Evolutionary conservation across 2,888 invertebrate genomes (phyloP), one percentile per base, ranked within the genome.

Genomic region (Epinotia bilunana): DNA sequence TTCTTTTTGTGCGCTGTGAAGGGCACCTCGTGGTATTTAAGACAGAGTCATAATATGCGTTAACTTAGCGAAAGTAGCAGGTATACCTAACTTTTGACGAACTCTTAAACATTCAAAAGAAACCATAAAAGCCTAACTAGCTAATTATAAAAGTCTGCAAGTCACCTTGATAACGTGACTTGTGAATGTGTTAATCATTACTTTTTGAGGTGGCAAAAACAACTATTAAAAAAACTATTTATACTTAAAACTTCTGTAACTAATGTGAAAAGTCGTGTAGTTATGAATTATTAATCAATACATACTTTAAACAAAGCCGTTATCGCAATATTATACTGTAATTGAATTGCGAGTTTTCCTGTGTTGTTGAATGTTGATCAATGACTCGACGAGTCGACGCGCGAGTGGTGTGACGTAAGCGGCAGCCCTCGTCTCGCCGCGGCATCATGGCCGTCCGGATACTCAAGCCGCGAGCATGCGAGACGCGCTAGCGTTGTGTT

Each of bases 91-190:
- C 55, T 46, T 57, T 62, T 69, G 33, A 46, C 60, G 18, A 62
- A 62, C 46, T 55, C 55, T n/a, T n/a, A 23, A 61, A 55, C 33
- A 57, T 43, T 46, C 39, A 20, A 18, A 69, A 43, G 43, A 55
- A 57, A 46, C 62, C 61, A 55, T 68, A 28, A n/a, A 68, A 63
- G 58, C 53, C 74, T 70, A 57, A 13, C 63, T 74, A 63, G 43
- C 70, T 70, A 58, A 69, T 64, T 70, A 46, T 73, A 70, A 64
- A 74, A 70, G 74, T 64, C 46, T n/a, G 49, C 18, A 64, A 74
- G 61, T 74, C 71, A 71, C 74, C 74, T 74, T 74, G 71, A 73
- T 73, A 73, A 67, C 74, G 60, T 74, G 74, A 74, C 74, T 74
- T 64, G 74, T 71, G 71, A 74, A 70, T 74, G 70, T 62, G 62